Evolutionary conservation across 2,797 vertebrate species (phyloP).

Genomic region (Fistularia commersonii): DNA sequence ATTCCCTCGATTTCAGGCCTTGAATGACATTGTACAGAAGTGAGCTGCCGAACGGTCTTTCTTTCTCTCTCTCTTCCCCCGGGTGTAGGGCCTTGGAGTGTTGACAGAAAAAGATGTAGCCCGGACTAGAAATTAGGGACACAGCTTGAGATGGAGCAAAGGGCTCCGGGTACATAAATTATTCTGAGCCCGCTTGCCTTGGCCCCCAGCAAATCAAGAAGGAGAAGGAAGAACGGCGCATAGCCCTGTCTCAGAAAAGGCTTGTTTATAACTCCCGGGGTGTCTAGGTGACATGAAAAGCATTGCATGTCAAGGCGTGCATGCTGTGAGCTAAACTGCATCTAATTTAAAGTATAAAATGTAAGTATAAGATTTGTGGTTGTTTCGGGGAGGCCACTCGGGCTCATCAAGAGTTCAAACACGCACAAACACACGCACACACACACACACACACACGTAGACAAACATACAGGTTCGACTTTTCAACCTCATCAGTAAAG

Average conservation of each 20-base stretch:
- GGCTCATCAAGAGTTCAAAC: constrained; percentile 37
- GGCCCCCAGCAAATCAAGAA: constrained; percentile 5
- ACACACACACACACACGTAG: no score
- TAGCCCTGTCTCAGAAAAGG: constrained; percentile 28
- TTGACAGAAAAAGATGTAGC: constrained; percentile 63
- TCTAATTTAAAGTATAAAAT: no score
- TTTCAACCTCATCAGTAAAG: constrained; percentile 31
- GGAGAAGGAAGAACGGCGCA: constrained; percentile 20
- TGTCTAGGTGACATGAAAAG: constrained; percentile 35
- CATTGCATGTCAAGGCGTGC: constrained; percentile 25
- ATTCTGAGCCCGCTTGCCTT: constrained; percentile 20
- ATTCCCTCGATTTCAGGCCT: no score
- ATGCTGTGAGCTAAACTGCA: constrained; percentile 24
- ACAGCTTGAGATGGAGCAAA: constrained; percentile 36
- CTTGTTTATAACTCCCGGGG: constrained; percentile 35
- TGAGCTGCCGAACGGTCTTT: constrained; percentile 5
- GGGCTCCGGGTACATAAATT: constrained; percentile 55
- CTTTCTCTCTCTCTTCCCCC: constrained; percentile 23
- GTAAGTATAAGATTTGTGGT: constrained; percentile 52
- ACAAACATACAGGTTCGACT: no score
- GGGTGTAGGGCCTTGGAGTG: constrained; percentile 56
- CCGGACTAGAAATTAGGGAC: constrained; percentile 43
- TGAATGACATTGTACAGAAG: no score
- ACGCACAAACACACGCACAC: no score
- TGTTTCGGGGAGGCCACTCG: constrained; percentile 44